These are phyloP conservation scores for Lytechinus variegatus DNA, from an alignment of 35 echinoderm and acorn worm species.

Conservation along the genomic window DNA sequence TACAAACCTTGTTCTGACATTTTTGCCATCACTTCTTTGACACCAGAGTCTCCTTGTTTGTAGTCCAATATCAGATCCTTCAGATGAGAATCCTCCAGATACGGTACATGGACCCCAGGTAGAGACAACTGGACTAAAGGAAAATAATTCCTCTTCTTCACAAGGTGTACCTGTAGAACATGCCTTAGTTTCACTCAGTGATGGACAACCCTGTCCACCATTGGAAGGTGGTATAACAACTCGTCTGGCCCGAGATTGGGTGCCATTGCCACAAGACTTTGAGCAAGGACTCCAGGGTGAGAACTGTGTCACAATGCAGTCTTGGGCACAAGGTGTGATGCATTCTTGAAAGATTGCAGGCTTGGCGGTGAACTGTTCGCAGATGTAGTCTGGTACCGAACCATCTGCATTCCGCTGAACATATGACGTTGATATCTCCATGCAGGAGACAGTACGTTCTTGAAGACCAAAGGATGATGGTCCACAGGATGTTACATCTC, in stretches of 20 bases:
- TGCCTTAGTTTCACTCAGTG: constrained; percentile 64
- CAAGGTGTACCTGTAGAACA: constrained; percentile 63
- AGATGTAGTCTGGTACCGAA: constrained; percentile 71
- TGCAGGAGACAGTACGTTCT: constrained; percentile 75
- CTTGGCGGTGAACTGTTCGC: constrained; percentile 71
- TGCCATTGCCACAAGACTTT: constrained; percentile 92
- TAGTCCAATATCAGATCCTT: constrained; percentile 58
- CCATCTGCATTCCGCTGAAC: constrained; percentile 65
- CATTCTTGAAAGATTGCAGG: constrained; percentile 69
- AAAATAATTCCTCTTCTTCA: constrained; percentile 48
- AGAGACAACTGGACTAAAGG: constrained; percentile 69
- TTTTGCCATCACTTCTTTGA: constrained; percentile 74
- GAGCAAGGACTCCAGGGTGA: constrained; percentile 81
- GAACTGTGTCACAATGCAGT: constrained; percentile 85
- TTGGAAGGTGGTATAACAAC: constrained; percentile 72
- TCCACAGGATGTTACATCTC: constrained; percentile 63
- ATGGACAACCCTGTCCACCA: constrained; percentile 66
- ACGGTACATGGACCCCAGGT: constrained; percentile 72
- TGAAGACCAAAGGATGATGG: constrained; percentile 71
- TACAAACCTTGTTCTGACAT: constrained; percentile 67
- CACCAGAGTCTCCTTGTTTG: constrained; percentile 73
- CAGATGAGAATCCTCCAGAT: constrained; percentile 15
- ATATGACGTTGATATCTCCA: constrained; percentile 70
- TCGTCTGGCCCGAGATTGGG: constrained; percentile 76
- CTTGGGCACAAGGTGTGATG: constrained; percentile 83